These are phyloP conservation scores for Boloria euphrosyne DNA, from an alignment of 2,888 invertebrate species.

Conservation along the genomic window DNA sequence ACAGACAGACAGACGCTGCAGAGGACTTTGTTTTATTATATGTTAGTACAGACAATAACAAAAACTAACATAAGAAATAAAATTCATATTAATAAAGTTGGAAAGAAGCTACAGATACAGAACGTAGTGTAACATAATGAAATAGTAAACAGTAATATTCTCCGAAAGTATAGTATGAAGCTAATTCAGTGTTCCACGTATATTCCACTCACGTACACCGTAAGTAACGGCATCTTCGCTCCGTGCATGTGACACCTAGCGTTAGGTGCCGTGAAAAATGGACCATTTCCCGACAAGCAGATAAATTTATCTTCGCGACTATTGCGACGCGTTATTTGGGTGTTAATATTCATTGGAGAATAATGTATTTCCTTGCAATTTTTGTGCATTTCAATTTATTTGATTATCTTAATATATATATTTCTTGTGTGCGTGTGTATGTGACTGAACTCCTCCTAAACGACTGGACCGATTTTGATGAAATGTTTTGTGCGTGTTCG, in stretches of 20 bases:
- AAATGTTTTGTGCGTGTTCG: too few relatives aligned
- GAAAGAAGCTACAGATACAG: constrained; percentile 31
- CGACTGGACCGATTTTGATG: too few relatives aligned
- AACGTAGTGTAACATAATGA: constrained; percentile 39
- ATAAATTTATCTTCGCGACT: constrained; percentile 79
- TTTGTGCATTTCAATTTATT: too few relatives aligned
- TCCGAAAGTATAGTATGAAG: constrained; percentile 59
- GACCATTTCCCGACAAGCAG: constrained; percentile 69
- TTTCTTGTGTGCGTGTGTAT: too few relatives aligned
- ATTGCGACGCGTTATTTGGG: constrained; percentile 70
- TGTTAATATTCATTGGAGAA: constrained; percentile 79
- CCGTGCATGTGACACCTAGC: constrained; percentile 72
- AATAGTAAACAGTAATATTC: constrained; percentile 45
- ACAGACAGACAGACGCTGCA: too few relatives aligned
- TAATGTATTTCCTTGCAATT: too few relatives aligned
- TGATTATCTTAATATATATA: too few relatives aligned
- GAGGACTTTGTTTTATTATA: too few relatives aligned
- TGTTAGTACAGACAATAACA: too few relatives aligned
- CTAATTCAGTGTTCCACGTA: constrained; percentile 61
- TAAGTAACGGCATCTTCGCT: constrained; percentile 77
- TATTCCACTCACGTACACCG: constrained; percentile 68
- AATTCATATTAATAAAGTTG: not conserved
- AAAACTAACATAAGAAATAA: not conserved
- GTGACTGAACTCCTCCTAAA: too few relatives aligned
- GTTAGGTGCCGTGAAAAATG: constrained; percentile 81